A percentile compares a stretch with the other conserved stretches of the same genome.
These are phyloP conservation scores for Meloidogyne exigua DNA, from an alignment of 1,140 invertebrate genomes.

Conservation along the genomic window DNA sequence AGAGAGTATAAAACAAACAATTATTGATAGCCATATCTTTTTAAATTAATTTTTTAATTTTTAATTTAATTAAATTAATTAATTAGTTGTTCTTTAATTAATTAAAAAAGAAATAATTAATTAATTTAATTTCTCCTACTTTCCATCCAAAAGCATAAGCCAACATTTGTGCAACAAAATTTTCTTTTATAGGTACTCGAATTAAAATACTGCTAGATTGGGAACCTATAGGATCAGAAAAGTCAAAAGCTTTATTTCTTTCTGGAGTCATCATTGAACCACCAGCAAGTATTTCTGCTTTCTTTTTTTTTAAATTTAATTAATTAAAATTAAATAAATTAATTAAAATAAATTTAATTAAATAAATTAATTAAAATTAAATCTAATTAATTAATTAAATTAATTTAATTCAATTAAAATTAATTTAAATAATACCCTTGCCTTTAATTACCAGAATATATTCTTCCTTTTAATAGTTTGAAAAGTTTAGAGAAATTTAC, in stretches of 20 bases:
- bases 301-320: background rate
- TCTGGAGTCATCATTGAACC: background rate
- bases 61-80: too few relatives aligned
- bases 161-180: conserved; percentile 5
- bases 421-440: too few relatives aligned
- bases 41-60: background rate
- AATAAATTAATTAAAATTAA: too few relatives aligned
- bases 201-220: background rate
- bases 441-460: too few relatives aligned
- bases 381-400: too few relatives aligned
- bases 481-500: too few relatives aligned
- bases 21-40: background rate
- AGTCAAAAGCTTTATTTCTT: background rate
- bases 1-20: background rate
- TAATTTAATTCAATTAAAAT: too few relatives aligned
- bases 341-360: too few relatives aligned
- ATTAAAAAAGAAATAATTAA: too few relatives aligned
- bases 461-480: too few relatives aligned
- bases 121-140: background rate
- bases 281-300: background rate
- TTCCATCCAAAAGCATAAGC: conserved; percentile 1
- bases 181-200: background rate
- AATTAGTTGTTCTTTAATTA: too few relatives aligned
- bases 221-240: background rate
- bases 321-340: too few relatives aligned